A percentile compares a stretch with the other conserved stretches of the same genome.
phyloP scores from a whole-genome alignment of 2,888 invertebrate genomes.

The Drosophila borealis region DNA sequence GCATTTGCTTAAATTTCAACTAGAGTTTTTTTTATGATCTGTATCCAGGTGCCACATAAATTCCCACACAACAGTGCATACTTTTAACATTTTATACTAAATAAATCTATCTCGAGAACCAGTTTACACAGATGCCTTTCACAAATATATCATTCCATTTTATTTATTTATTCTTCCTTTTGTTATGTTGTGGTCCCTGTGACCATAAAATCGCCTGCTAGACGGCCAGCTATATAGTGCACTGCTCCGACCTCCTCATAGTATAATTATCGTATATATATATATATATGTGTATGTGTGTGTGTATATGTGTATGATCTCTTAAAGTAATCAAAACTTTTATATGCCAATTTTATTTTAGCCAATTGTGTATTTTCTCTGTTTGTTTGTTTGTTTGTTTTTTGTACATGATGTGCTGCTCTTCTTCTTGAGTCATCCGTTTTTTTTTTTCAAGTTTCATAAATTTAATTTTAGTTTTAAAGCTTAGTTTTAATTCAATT shows the following conservation, averaged over 20 bases:
- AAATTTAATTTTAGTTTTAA: constrained; percentile 33
- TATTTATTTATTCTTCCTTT: constrained; percentile 1
- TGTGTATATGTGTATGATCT: constrained; percentile 20
- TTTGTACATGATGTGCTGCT: constrained; percentile 76
- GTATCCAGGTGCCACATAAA: constrained; percentile 54
- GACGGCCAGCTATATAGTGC: constrained; percentile 52
- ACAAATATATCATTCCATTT: neutral
- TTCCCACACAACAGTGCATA: constrained; percentile 58
- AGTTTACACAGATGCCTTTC: constrained; percentile 26
- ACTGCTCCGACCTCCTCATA: constrained; percentile 23
- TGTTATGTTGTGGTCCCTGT: constrained; percentile 63
- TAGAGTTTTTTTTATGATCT: constrained; percentile 15
- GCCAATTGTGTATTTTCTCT: constrained; percentile 19
- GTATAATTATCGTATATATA: constrained; percentile 48
- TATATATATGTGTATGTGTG: constrained; percentile 21
- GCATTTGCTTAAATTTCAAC: constrained; percentile 46
- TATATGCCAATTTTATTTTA: constrained; percentile 58
- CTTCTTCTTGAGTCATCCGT: constrained; percentile 31
- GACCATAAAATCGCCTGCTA: constrained; percentile 54
- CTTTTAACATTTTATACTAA: constrained; percentile 51
- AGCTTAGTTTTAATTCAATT: constrained; percentile 45
- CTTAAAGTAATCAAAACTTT: constrained; percentile 30
- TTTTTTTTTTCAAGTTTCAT: constrained; percentile 27
- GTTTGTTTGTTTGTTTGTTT: neutral
- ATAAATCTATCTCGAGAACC: constrained; percentile 29